Base-by-base conservation (phyloP, 2,888 invertebrate genomes). In the Apodemia mormo region DNA sequence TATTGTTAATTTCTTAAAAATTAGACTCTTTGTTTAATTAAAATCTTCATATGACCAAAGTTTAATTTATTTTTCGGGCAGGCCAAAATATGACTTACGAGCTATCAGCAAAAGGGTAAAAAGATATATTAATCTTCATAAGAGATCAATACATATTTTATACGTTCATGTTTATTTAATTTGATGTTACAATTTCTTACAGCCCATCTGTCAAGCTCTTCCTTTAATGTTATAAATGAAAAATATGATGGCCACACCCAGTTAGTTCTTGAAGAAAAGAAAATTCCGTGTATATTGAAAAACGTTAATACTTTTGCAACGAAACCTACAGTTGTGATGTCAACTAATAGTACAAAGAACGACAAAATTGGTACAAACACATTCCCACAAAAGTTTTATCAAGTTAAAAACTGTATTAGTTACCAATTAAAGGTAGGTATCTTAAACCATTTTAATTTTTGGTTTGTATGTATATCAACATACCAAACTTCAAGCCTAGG, bases 161-260 rank as follows among this genome's bases (percentile, higher is more conserved):
- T 37, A 37, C 37, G 37, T 37, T 37, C 37, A 37, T 37, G 2
- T 37, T 37, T 37, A 5, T 10, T 43, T 10, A 43, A 10, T 43
- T 1, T 43, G 10, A 43, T 43, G 43, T 10, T 45, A 12, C 2
- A 45, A 45, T 12, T 12, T 10, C 14, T 45, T 52, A 54, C 68
- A 68, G 64, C 52, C 22, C 45, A 4, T 4, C 22, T 54, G 52
- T 49, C 64, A 40, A 88, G 88, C 79, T 80, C 88, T 4, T 88
- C 85, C 74, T 92, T 86, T 70, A 91, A 90, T 81, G 88, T 93
- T n/a, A 85, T 88, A 0, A 93, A 93, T 81, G 92, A 93, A 76
- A 79, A 77, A 22, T 80, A 81, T 52, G 85, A 85, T 29, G 84
- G 77, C 33, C 81, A 82, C 82, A 81, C 85, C 12, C 82, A 85